These are phyloP conservation scores for Pedetes capensis DNA, from an alignment of 2,113 vertebrate genomes.

Conservation along the genomic window DNA sequence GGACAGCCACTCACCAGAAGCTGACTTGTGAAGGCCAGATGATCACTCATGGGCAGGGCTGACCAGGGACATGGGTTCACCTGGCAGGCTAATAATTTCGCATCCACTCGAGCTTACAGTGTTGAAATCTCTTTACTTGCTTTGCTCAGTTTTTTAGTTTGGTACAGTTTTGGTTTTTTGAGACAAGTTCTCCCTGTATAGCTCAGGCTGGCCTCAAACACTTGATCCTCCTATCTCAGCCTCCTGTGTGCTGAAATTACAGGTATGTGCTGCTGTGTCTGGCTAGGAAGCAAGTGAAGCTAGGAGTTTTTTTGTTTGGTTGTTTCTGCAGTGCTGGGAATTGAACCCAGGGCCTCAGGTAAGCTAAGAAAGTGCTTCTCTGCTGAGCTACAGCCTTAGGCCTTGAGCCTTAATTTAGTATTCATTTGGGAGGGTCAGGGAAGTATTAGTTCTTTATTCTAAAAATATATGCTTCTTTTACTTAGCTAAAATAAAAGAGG, in stretches of 20 bases:
- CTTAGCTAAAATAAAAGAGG: conserved; percentile 29
- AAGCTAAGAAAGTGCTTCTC: background rate
- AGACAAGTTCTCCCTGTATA: too few species aligned
- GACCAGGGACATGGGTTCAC: background rate
- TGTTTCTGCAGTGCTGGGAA: background rate
- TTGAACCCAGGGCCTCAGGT: background rate
- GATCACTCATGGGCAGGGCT: background rate
- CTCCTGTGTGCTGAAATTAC: too few species aligned
- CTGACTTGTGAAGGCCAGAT: background rate
- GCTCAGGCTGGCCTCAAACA: too few species aligned
- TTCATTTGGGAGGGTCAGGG: background rate
- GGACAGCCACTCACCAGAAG: background rate
- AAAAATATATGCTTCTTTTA: background rate
- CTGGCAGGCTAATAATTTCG: background rate
- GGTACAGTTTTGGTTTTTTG: too few species aligned
- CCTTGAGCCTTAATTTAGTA: background rate
- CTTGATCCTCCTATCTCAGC: too few species aligned
- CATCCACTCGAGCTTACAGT: background rate
- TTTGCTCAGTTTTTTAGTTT: too few species aligned
- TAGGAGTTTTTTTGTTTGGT: too few species aligned
- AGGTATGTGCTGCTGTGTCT: too few species aligned
- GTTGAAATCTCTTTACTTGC: too few species aligned
- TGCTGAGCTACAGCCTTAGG: background rate
- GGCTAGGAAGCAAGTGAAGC: too few species aligned
- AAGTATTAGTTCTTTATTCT: background rate